A percentile compares a stretch with the other conserved stretches of the same genome.
Conservation (phyloP, 2,888 invertebrate species). For the Amiota minor region DNA sequence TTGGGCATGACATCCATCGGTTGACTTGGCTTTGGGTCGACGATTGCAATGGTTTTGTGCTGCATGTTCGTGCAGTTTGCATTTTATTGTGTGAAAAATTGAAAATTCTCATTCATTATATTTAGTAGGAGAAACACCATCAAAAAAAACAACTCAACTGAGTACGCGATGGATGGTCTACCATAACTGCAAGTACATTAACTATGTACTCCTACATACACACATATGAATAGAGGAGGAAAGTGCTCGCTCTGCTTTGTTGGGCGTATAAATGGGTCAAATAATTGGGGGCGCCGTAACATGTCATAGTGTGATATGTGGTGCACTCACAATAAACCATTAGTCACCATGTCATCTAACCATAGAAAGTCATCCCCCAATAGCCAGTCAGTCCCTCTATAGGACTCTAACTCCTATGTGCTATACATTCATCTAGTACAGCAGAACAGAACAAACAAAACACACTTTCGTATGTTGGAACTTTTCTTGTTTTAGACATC, state of each 20-base stretch:
- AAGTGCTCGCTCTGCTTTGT: slow-evolving; percentile 4
- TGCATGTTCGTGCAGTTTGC: slow-evolving; percentile 43
- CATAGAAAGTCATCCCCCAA: too few species aligned
- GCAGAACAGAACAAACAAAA: too few species aligned
- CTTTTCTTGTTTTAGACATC: too few species aligned
- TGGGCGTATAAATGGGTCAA: slow-evolving; percentile 16
- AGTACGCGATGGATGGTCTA: too few species aligned
- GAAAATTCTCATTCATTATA: slow-evolving; percentile 30
- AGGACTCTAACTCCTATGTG: too few species aligned
- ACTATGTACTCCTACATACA: background rate
- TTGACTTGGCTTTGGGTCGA: background rate
- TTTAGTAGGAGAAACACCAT: too few species aligned
- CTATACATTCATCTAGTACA: too few species aligned
- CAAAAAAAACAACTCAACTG: too few species aligned
- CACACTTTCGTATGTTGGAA: too few species aligned
- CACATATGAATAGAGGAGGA: background rate
- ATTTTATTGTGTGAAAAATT: slow-evolving; percentile 56
- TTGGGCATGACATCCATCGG: slow-evolving; percentile 21
- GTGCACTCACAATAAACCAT: background rate
- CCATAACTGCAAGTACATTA: background rate
- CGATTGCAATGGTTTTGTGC: background rate
- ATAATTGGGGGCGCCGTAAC: slow-evolving; percentile 3
- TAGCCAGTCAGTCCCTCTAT: too few species aligned
- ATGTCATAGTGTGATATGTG: background rate
- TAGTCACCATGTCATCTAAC: too few species aligned